Percentiles rank a stretch among this genome's conserved stretches.
Evolutionary conservation across 2,888 invertebrate genomes (phyloP).

Genomic region (Phymatocera aterrima): DNA sequence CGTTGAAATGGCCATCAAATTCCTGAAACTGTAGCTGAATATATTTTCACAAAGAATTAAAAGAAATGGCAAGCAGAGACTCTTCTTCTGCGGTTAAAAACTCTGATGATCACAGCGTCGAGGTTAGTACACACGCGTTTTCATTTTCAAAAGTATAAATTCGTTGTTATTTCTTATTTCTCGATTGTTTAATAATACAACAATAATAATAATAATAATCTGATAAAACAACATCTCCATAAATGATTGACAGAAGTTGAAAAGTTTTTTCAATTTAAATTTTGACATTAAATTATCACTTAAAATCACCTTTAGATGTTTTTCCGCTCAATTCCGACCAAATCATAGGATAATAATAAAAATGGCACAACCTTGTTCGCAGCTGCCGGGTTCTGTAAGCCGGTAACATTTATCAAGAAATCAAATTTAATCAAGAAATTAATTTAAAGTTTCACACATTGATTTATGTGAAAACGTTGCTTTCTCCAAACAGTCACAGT

Average conservation of each 20-base stretch:
- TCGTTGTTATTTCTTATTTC: too few relatives aligned
- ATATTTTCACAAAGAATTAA: neutral
- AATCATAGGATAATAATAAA: slow-evolving; percentile 13
- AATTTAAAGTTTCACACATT: neutral
- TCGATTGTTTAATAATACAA: too few relatives aligned
- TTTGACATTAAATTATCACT: neutral
- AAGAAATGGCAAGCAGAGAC: slow-evolving; percentile 71
- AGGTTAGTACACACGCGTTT: slow-evolving; percentile 66
- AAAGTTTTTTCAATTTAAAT: slow-evolving; percentile 22
- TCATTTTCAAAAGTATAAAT: neutral
- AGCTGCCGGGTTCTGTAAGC: slow-evolving; percentile 48
- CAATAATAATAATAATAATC: too few relatives aligned
- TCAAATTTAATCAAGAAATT: neutral
- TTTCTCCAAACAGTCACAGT: too few relatives aligned
- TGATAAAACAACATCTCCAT: slow-evolving; percentile 6
- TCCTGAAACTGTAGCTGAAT: neutral
- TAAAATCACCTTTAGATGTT: too few relatives aligned
- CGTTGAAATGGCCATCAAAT: slow-evolving; percentile 13
- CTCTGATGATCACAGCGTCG: slow-evolving; percentile 74
- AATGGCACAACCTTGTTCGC: slow-evolving; percentile 53
- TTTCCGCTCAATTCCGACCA: slow-evolving; percentile 30
- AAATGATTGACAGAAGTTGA: slow-evolving; percentile 25
- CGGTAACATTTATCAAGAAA: neutral
- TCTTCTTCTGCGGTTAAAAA: slow-evolving; percentile 66
- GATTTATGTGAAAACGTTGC: neutral